Conservation (phyloP, 2,797 vertebrate genomes). For the Crax fasciolata region DNA sequence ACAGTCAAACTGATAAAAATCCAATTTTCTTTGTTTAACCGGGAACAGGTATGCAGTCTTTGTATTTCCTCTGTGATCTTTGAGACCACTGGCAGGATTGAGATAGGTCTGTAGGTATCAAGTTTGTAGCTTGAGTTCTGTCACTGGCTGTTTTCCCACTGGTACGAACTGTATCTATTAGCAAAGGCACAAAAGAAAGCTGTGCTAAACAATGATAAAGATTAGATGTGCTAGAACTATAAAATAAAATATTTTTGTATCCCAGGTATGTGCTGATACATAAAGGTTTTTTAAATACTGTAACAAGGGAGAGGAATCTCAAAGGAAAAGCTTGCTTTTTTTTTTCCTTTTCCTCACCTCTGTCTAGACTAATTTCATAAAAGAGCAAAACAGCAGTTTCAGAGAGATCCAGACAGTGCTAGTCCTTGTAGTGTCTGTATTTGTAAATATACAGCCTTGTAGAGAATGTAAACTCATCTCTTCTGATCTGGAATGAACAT, state of each 20-base stretch:
- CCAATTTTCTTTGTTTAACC: constrained; percentile 45
- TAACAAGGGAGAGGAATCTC: not conserved
- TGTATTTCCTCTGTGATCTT: not conserved
- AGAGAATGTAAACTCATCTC: not conserved
- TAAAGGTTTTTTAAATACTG: not conserved
- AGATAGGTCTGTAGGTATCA: constrained; percentile 6
- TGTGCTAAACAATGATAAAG: not conserved
- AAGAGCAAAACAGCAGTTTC: not conserved
- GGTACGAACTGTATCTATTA: not conserved
- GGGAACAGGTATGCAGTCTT: not conserved
- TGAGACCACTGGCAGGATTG: not conserved
- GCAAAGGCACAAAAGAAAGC: not conserved
- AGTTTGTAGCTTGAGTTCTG: not conserved
- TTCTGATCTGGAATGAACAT: not conserved
- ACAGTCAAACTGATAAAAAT: constrained; percentile 35
- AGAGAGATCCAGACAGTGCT: not conserved
- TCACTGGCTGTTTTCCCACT: not conserved
- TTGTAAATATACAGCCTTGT: not conserved
- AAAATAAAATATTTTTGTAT: not conserved
- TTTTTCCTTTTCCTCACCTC: not conserved
- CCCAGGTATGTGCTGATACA: fast-evolving
- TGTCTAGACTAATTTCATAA: not conserved
- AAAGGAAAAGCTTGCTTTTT: not conserved
- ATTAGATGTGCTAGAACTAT: not conserved
- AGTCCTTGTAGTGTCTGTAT: not conserved